These are phyloP conservation scores for Drosophila insularis DNA, from an alignment of 1,140 invertebrate species.

Conservation along the genomic window DNA sequence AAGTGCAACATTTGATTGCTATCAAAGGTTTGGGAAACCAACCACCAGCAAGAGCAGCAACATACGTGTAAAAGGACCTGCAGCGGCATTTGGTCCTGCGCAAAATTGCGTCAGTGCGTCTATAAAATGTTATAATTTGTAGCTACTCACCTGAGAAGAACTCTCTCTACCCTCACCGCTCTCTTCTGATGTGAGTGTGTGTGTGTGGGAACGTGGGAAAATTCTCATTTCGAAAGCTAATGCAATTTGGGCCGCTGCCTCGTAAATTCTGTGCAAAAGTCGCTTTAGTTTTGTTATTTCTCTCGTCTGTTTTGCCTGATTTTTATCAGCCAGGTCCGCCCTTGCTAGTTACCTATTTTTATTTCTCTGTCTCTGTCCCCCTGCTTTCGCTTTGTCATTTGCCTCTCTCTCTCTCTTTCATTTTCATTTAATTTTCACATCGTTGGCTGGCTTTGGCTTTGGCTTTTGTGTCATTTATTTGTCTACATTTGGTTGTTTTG, in stretches of 20 bases:
- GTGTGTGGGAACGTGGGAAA: constrained; percentile 63
- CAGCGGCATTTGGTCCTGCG: constrained; percentile 40
- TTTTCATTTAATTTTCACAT: constrained; percentile 80
- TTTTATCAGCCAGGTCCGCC: constrained; percentile 65
- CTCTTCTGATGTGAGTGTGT: background rate
- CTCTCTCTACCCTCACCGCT: background rate
- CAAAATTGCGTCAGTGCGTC: constrained; percentile 29
- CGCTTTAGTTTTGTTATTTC: constrained; percentile 22
- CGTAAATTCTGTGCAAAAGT: constrained; percentile 80
- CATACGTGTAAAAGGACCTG: constrained; percentile 47
- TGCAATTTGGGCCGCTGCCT: constrained; percentile 65
- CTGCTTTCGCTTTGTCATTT: background rate
- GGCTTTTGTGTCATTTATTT: constrained; percentile 72
- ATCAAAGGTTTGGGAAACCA: constrained; percentile 54
- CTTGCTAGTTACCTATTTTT: constrained; percentile 57
- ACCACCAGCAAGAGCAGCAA: constrained; percentile 40
- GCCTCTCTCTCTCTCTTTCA: constrained; percentile 33
- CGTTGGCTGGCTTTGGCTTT: constrained; percentile 62
- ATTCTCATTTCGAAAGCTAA: constrained; percentile 67
- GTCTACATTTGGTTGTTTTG: constrained; percentile 62
- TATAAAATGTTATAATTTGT: constrained; percentile 42
- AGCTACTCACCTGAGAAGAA: background rate
- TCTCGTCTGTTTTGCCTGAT: constrained; percentile 42
- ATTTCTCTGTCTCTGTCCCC: constrained; percentile 20
- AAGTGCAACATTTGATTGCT: constrained; percentile 60